Conservation (phyloP, 2,113 vertebrate species). For the Bambusicola thoracicus region DNA sequence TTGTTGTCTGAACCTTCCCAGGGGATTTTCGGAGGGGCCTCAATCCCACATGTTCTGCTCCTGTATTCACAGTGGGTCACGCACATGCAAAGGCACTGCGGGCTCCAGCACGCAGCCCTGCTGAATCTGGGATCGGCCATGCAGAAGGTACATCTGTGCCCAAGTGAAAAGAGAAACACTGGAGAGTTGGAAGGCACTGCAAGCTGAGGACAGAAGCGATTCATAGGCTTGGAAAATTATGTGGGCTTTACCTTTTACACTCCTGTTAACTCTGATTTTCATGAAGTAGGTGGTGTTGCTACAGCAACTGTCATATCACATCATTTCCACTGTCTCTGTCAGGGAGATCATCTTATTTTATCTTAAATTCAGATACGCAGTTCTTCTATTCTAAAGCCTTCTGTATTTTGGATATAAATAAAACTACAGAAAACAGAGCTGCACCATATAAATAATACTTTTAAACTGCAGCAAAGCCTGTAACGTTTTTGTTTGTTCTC, state of each 20-base stretch:
- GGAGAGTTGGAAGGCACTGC: background rate
- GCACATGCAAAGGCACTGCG: background rate
- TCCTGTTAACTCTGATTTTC: slow-evolving; percentile 74
- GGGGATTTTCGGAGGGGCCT: background rate
- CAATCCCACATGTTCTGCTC: no score
- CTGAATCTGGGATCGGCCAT: background rate
- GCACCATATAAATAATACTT: background rate
- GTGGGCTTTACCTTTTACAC: slow-evolving; percentile 67
- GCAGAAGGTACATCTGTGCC: background rate
- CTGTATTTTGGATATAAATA: slow-evolving; percentile 26
- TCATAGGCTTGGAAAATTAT: slow-evolving; percentile 56
- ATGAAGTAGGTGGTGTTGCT: slow-evolving; percentile 80
- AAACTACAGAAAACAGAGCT: slow-evolving; percentile 30
- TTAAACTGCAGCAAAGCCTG: background rate
- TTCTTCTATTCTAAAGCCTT: slow-evolving; percentile 47
- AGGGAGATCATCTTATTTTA: slow-evolving; percentile 68
- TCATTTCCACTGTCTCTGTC: slow-evolving; percentile 76
- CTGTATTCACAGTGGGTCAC: background rate
- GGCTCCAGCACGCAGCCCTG: background rate
- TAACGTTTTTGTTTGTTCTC: background rate
- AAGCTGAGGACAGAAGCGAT: slow-evolving; percentile 61
- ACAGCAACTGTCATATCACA: slow-evolving; percentile 80
- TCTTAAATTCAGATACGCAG: slow-evolving; percentile 51
- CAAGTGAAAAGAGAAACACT: background rate
- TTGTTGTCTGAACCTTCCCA: background rate